Conservation (phyloP, 2,797 vertebrate species). For the Phoeniculus purpureus region DNA sequence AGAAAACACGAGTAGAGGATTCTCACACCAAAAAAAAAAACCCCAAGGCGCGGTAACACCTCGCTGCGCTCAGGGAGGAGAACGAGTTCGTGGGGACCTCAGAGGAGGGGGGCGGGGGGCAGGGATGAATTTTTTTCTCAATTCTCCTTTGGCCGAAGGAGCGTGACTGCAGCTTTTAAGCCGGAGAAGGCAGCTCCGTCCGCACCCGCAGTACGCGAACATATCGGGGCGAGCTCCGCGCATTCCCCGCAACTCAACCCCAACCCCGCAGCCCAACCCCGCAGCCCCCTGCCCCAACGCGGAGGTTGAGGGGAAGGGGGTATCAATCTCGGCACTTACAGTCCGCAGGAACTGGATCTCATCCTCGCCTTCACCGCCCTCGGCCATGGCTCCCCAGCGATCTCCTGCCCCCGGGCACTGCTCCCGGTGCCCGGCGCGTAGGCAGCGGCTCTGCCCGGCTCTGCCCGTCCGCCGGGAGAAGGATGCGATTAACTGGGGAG, state of each 20-base stretch:
- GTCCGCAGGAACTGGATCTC: constrained; percentile 97
- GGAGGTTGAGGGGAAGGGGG: background rate
- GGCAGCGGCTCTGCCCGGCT: background rate
- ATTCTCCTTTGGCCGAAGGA: background rate
- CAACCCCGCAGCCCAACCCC: background rate
- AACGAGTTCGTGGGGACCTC: background rate
- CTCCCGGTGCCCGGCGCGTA: background rate
- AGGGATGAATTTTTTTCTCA: background rate
- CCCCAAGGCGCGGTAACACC: background rate
- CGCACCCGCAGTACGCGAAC: background rate
- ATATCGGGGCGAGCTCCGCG: background rate
- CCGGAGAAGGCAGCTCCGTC: background rate
- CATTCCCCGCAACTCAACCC: too few species aligned
- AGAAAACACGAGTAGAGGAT: background rate
- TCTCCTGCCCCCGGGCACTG: background rate
- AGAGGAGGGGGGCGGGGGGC: background rate
- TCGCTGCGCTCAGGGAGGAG: background rate
- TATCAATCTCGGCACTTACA: constrained; percentile 81
- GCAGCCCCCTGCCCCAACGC: background rate
- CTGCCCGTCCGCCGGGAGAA: background rate
- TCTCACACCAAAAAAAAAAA: background rate
- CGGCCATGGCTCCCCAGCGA: constrained; percentile 87
- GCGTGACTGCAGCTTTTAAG: constrained; percentile 18
- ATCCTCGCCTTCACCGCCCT: constrained; percentile 95
- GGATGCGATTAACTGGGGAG: constrained; percentile 46